Percentiles rank a stretch among this genome's conserved stretches.
Conservation (phyloP, 2,113 vertebrate genomes). For the Bucco capensis region DNA sequence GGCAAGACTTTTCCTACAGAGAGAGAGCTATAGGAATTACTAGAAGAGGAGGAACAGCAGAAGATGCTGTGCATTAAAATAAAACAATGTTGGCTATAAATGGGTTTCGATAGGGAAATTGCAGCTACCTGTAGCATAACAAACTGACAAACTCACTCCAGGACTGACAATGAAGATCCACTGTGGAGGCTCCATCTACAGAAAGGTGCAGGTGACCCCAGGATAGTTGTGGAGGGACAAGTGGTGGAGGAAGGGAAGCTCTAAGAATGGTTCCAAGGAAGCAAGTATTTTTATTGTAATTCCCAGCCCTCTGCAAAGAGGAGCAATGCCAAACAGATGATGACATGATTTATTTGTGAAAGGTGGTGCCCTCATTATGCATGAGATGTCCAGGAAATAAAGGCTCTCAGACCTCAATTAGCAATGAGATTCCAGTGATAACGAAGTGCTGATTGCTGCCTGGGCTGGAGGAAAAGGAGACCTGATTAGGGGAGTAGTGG, state of each 20-base stretch:
- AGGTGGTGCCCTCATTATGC: slow-evolving; percentile 51
- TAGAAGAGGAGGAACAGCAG: neutral
- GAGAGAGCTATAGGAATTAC: neutral
- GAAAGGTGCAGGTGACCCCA: neutral
- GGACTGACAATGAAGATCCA: neutral
- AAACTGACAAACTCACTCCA: neutral
- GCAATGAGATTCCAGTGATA: slow-evolving; percentile 31
- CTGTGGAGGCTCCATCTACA: neutral
- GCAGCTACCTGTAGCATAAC: neutral
- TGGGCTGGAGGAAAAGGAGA: neutral
- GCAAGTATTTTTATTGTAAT: neutral
- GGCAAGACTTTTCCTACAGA: neutral
- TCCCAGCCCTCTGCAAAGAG: neutral
- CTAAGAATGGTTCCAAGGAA: neutral
- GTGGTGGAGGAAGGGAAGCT: neutral
- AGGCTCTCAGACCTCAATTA: slow-evolving; percentile 40
- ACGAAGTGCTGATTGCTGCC: neutral
- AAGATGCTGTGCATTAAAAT: neutral
- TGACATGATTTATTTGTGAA: slow-evolving; percentile 51
- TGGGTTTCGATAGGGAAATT: neutral
- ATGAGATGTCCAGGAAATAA: slow-evolving; percentile 63
- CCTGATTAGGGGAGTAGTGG: neutral
- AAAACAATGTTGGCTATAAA: neutral
- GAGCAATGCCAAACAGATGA: neutral
- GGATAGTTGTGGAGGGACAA: neutral